These are phyloP conservation scores for Tetraodon nigroviridis DNA, from an alignment of 2,113 vertebrate genomes.

Conservation along the genomic window DNA sequence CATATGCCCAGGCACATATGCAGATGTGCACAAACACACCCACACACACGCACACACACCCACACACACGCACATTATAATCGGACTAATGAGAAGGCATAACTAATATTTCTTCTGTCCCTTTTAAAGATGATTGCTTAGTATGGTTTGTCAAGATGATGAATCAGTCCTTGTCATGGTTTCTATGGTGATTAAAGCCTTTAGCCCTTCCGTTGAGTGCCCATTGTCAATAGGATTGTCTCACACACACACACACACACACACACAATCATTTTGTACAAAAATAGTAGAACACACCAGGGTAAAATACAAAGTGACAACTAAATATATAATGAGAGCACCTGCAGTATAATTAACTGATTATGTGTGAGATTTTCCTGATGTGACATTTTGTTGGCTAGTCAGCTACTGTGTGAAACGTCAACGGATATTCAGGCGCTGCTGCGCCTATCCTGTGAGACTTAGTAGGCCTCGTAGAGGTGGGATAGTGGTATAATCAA, in stretches of 20 bases:
- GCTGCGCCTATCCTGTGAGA: no score
- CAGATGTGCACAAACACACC: conserved; percentile 8
- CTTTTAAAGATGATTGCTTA: conserved; percentile 64
- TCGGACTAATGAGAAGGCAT: conserved; percentile 59
- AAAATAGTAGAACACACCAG: not conserved
- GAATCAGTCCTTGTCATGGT: conserved; percentile 61
- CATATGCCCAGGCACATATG: conserved; percentile 1
- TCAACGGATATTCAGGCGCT: no score
- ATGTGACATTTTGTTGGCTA: no score
- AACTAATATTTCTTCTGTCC: conserved; percentile 63
- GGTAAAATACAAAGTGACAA: not conserved
- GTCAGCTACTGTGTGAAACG: no score
- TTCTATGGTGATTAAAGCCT: conserved; percentile 63
- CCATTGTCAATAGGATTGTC: conserved; percentile 48
- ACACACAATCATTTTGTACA: not conserved
- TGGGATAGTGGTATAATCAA: no score
- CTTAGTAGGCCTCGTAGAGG: no score
- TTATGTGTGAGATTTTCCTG: no score
- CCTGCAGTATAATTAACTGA: no score
- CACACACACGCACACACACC: conserved; percentile 8
- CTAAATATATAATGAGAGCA: not conserved
- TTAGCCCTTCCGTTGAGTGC: conserved; percentile 50
- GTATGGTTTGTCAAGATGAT: conserved; percentile 70
- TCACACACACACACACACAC: conserved; percentile 6
- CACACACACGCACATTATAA: conserved; percentile 45